phyloP scores from a whole-genome alignment of 2,113 vertebrate genomes.

The Oenanthe oenanthe region DNA sequence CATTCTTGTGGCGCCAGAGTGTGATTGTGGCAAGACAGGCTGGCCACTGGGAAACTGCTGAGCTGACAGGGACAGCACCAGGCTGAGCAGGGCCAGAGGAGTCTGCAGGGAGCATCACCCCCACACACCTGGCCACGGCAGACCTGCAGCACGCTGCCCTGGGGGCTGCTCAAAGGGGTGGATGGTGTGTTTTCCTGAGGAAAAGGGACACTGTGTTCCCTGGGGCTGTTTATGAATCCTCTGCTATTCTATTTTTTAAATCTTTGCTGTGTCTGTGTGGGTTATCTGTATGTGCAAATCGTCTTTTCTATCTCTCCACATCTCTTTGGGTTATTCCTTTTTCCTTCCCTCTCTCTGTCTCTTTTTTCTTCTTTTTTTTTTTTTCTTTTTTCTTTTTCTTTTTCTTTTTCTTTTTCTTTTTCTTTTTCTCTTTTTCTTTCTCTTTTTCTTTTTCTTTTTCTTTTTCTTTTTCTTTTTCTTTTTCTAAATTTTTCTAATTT shows the following conservation, averaged over 20 bases:
- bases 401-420: too few relatives aligned
- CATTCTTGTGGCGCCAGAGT: slow-evolving; percentile 86
- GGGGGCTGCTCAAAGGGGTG: slow-evolving; percentile 32
- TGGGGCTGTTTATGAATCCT: slow-evolving; percentile 40
- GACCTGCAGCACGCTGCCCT: slow-evolving; percentile 56
- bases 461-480: too few relatives aligned
- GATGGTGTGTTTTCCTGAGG: slow-evolving; percentile 21
- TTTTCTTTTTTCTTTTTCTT: too few relatives aligned
- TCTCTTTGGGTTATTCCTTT: not conserved
- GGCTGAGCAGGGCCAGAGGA: slow-evolving; percentile 64
- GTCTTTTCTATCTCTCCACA: not conserved
- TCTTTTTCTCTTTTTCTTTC: too few relatives aligned
- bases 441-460: too few relatives aligned
- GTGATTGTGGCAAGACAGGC: slow-evolving; percentile 95
- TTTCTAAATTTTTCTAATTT: too few relatives aligned
- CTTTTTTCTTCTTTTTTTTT: not conserved
- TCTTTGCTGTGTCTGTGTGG: not conserved
- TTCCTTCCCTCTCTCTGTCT: not conserved
- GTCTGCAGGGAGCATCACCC: slow-evolving; percentile 71
- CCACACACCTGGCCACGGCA: slow-evolving; percentile 80
- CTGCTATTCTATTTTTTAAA: slow-evolving; percentile 50
- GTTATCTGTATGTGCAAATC: not conserved
- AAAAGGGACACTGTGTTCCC: slow-evolving; percentile 29
- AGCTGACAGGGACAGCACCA: slow-evolving; percentile 83
- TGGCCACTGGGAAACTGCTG: slow-evolving; percentile 93